These are phyloP conservation scores for Axis porcinus DNA, from an alignment of 2,113 vertebrate species.

Conservation along the genomic window DNA sequence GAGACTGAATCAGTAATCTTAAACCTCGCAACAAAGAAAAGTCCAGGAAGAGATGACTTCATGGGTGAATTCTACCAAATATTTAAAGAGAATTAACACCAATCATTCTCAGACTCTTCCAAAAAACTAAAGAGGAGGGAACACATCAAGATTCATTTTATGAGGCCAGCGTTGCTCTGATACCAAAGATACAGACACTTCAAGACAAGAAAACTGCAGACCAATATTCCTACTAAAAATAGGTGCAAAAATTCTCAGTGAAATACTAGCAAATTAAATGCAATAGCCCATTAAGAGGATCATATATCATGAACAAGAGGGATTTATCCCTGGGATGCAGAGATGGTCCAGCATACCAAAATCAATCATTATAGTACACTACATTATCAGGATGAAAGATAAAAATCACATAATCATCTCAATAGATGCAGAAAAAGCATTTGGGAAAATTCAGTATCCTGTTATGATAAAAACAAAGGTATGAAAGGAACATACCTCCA, in stretches of 20 bases:
- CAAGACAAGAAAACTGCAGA: background rate
- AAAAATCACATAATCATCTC: background rate
- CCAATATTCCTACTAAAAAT: background rate
- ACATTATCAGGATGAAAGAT: background rate
- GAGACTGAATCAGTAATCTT: background rate
- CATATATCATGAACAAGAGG: background rate
- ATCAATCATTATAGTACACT: background rate
- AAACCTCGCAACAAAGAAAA: background rate
- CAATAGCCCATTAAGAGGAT: background rate
- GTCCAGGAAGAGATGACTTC: background rate
- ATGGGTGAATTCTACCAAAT: background rate
- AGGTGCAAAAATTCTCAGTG: background rate
- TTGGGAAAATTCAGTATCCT: background rate
- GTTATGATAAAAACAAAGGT: background rate
- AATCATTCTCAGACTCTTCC: background rate
- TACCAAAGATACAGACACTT: background rate
- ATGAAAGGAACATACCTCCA: background rate
- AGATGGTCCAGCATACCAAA: background rate
- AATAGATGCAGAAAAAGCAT: background rate
- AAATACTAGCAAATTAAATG: background rate
- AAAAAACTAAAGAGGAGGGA: background rate
- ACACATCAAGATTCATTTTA: background rate
- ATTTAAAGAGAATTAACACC: background rate
- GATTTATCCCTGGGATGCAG: background rate
- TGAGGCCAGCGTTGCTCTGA: background rate